phyloP scores from a whole-genome alignment of 2,113 vertebrate genomes.

The Isichthys henryi region DNA sequence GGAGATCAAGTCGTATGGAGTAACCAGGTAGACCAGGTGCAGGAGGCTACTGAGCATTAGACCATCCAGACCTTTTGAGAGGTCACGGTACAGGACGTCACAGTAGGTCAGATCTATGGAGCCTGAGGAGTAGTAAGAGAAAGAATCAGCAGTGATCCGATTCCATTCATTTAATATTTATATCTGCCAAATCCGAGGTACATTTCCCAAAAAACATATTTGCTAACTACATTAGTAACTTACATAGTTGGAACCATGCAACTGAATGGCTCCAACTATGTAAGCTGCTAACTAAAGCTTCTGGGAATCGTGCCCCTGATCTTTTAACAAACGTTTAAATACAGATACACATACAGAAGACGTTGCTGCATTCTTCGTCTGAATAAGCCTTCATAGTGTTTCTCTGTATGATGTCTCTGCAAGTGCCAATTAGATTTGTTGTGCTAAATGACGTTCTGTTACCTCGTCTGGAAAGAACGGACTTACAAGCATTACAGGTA shows the following conservation, averaged over 20 bases:
- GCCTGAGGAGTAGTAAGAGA: slow-evolving; percentile 53
- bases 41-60: slow-evolving; percentile 80
- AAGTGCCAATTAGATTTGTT: neutral
- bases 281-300: neutral
- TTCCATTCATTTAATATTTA: neutral
- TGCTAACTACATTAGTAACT: neutral
- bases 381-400: neutral
- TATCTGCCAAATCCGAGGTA: neutral
- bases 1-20: slow-evolving; percentile 74
- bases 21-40: slow-evolving; percentile 83
- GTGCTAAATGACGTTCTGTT: neutral
- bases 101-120: slow-evolving; percentile 78
- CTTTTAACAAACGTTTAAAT: neutral
- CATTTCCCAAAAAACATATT: neutral
- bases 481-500: neutral
- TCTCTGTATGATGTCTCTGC: neutral
- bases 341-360: neutral
- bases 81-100: slow-evolving; percentile 72
- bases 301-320: neutral
- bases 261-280: neutral
- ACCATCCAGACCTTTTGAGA: slow-evolving; percentile 79
- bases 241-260: neutral
- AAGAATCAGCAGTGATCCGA: neutral
- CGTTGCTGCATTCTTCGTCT: neutral
- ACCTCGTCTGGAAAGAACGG: neutral